phyloP scores from a whole-genome alignment of 1,140 invertebrate genomes.

The Proctacanthus coquilletti region DNA sequence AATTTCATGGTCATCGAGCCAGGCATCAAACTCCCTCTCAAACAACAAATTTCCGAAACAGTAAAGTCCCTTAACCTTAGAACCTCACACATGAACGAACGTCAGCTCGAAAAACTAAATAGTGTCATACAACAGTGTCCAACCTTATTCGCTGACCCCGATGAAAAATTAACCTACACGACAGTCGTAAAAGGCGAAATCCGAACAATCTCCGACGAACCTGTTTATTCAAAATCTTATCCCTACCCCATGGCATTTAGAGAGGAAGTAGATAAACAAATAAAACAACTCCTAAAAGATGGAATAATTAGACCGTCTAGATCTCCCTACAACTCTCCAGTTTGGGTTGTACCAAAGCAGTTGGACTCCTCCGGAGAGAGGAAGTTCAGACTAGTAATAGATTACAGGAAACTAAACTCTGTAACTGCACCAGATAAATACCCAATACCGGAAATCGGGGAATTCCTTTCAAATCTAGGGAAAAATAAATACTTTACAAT shows the following conservation, averaged over 20 bases:
- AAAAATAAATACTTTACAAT: slow-evolving; percentile 9
- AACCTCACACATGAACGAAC: no score
- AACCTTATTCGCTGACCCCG: no score
- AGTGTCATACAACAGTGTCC: no score
- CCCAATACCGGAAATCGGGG: slow-evolving; percentile 34
- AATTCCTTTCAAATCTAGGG: slow-evolving; percentile 9
- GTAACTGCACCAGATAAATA: slow-evolving; percentile 25
- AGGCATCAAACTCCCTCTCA: no score
- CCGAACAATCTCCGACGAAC: slow-evolving; percentile 8
- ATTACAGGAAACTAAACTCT: slow-evolving; percentile 24
- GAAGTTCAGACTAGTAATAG: slow-evolving; percentile 21
- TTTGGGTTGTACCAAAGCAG: slow-evolving; percentile 15
- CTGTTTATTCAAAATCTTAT: slow-evolving; percentile 11
- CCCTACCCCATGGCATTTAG: slow-evolving; percentile 9
- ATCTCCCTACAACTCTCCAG: slow-evolving; percentile 13
- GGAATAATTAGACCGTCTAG: slow-evolving; percentile 9
- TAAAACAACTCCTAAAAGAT: slow-evolving; percentile 10
- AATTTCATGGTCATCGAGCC: no score
- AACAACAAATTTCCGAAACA: no score
- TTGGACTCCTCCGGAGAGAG: slow-evolving; percentile 9
- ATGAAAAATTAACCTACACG: no score
- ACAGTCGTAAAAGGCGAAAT: no score
- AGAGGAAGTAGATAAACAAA: slow-evolving; percentile 11
- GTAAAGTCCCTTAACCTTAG: no score
- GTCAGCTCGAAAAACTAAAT: no score